A percentile compares a stretch with the other conserved stretches of the same genome.
Evolutionary conservation across 1,140 invertebrate genomes (phyloP).

Genomic region (Drosophila parvula): DNA sequence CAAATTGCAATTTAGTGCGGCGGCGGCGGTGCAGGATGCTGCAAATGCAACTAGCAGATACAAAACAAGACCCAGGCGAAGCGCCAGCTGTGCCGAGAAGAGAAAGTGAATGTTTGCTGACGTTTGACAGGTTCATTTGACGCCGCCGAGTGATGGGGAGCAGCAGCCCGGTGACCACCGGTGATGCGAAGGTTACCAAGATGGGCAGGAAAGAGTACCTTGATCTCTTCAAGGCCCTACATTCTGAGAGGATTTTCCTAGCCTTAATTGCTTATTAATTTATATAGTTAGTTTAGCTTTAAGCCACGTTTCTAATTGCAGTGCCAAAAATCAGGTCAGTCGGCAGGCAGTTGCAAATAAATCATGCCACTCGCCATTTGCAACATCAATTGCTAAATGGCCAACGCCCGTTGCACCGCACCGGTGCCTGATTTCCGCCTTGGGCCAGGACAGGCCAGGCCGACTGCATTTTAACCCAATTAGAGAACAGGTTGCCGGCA

Average conservation of each 20-base stretch:
- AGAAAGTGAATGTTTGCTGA: constrained; percentile 78
- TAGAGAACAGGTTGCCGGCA: constrained; percentile 75
- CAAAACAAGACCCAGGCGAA: constrained; percentile 24
- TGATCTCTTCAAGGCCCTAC: too few species aligned
- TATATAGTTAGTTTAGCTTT: too few species aligned
- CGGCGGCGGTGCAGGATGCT: constrained; percentile 65
- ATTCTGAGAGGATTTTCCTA: background rate
- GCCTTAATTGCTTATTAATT: background rate
- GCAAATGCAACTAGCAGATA: constrained; percentile 3
- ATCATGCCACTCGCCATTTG: constrained; percentile 60
- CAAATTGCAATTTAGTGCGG: constrained; percentile 77
- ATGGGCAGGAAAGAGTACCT: too few species aligned
- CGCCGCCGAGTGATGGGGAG: constrained; percentile 30
- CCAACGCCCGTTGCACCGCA: constrained; percentile 59
- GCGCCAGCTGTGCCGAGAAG: constrained; percentile 73
- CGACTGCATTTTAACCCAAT: constrained; percentile 78
- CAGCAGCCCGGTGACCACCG: constrained; percentile 1
- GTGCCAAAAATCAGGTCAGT: constrained; percentile 50
- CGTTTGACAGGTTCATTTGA: constrained; percentile 80
- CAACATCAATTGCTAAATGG: constrained; percentile 63
- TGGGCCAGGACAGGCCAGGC: constrained; percentile 68
- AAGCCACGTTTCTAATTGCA: constrained; percentile 24
- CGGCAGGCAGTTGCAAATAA: constrained; percentile 57
- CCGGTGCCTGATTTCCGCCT: constrained; percentile 54
- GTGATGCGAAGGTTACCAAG: background rate